Conservation (phyloP, 1,140 invertebrate species). For the Maconellicoccus hirsutus region DNA sequence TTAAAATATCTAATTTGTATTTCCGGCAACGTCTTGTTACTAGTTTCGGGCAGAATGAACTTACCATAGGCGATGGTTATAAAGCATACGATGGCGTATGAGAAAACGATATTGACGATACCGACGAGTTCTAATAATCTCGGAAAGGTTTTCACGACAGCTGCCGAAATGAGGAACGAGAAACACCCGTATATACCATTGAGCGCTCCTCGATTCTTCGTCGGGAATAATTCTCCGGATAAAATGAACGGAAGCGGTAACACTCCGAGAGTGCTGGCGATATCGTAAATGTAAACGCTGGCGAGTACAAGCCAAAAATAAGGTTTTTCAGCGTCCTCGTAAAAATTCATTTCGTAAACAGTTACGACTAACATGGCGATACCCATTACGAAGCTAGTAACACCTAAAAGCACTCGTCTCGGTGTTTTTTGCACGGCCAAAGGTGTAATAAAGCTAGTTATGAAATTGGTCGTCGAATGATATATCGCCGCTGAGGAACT, state of each 20-base stretch:
- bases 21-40: slow-evolving; percentile 59
- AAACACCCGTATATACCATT: slow-evolving; percentile 47
- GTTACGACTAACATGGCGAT: slow-evolving; percentile 34
- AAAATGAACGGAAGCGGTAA: slow-evolving; percentile 50
- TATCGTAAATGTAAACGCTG: slow-evolving; percentile 41
- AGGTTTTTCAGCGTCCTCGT: background rate
- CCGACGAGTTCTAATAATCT: slow-evolving; percentile 43
- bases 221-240: slow-evolving; percentile 37
- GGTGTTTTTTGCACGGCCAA: slow-evolving; percentile 43
- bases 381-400: slow-evolving; percentile 33
- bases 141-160: slow-evolving; percentile 58
- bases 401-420: slow-evolving; percentile 34
- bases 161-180: slow-evolving; percentile 38
- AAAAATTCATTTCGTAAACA: background rate
- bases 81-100: slow-evolving; percentile 48
- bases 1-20: slow-evolving; percentile 44
- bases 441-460: slow-evolving; percentile 32
- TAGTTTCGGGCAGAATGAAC: slow-evolving; percentile 60
- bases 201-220: slow-evolving; percentile 42
- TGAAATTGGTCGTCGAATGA: slow-evolving; percentile 35
- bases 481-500: slow-evolving; percentile 32
- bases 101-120: slow-evolving; percentile 55
- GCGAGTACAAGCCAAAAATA: slow-evolving; percentile 29
- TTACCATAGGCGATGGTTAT: slow-evolving; percentile 57
- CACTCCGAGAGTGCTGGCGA: slow-evolving; percentile 42